A percentile compares a stretch with the other conserved stretches of the same genome.
phyloP scores from a whole-genome alignment of 2,888 invertebrate species.

The Dermolepida albohirtum region DNA sequence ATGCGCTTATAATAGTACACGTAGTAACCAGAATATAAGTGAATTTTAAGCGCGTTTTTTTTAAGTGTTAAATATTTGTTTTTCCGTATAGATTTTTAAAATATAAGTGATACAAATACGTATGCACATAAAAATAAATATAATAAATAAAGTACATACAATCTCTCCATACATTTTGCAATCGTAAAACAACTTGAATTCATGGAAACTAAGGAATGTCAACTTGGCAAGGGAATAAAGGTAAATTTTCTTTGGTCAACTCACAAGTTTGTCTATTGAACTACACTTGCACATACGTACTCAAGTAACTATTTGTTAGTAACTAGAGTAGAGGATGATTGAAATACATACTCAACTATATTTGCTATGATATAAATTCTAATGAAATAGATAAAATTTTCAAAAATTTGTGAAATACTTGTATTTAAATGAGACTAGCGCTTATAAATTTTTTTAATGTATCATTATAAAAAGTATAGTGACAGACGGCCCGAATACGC shows the following conservation, averaged over 20 bases:
- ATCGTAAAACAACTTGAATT: conserved; percentile 33
- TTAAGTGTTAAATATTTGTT: neutral
- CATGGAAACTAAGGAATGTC: conserved; percentile 55
- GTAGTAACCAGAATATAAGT: conserved; percentile 45
- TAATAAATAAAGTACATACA: conserved; percentile 27
- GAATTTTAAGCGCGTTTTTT: neutral
- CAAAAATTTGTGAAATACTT: neutral
- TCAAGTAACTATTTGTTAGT: no score
- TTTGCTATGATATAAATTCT: no score
- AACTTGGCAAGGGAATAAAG: conserved; percentile 50
- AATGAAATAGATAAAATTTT: neutral
- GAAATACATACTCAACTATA: no score
- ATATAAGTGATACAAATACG: neutral
- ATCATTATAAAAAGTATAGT: no score
- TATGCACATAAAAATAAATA: conserved; percentile 9
- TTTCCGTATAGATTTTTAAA: conserved; percentile 23
- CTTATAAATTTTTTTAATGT: no score
- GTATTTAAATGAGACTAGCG: no score
- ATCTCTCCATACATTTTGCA: conserved; percentile 41
- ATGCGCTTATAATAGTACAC: neutral
- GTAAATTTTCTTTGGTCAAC: conserved; percentile 46
- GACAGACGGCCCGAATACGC: no score
- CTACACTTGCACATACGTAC: no score
- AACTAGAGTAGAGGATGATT: no score
- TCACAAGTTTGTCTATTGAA: no score